These are phyloP conservation scores for Brachyptera risi DNA, from an alignment of 2,888 invertebrate species.

Conservation along the genomic window DNA sequence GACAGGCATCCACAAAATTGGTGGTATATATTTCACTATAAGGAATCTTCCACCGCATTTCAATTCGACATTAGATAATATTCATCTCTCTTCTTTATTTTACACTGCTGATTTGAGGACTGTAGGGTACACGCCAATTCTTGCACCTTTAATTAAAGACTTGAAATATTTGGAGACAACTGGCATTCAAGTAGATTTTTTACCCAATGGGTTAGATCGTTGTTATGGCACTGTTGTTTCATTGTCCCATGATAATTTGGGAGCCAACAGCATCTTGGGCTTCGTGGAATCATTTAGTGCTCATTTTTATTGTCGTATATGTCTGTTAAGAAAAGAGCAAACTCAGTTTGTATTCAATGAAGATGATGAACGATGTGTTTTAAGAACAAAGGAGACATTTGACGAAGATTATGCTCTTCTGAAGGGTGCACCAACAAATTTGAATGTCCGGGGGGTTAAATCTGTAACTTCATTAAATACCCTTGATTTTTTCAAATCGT, in stretches of 20 bases:
- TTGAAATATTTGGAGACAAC: conserved; percentile 25
- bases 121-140: conserved; percentile 18
- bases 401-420: background rate
- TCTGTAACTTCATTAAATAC: conserved; percentile 27
- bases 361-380: background rate
- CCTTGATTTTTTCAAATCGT: conserved; percentile 32
- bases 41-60: conserved; percentile 25
- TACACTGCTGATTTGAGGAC: conserved; percentile 16
- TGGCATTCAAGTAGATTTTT: conserved; percentile 20
- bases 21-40: conserved; percentile 11
- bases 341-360: background rate
- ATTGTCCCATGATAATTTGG: conserved; percentile 33
- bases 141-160: conserved; percentile 24
- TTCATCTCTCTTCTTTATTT: conserved; percentile 26
- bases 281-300: conserved; percentile 36
- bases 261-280: conserved; percentile 33
- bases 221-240: conserved; percentile 24
- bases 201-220: background rate
- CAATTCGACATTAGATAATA: conserved; percentile 26
- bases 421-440: background rate
- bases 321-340: conserved; percentile 28
- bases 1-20: conserved; percentile 12
- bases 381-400: background rate
- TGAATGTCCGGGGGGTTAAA: background rate
- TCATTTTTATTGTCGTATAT: conserved; percentile 34